Percentiles rank a stretch among this genome's conserved stretches.
phyloP scores from a whole-genome alignment of 1,140 invertebrate species.

The Phymastichus coffea region DNA sequence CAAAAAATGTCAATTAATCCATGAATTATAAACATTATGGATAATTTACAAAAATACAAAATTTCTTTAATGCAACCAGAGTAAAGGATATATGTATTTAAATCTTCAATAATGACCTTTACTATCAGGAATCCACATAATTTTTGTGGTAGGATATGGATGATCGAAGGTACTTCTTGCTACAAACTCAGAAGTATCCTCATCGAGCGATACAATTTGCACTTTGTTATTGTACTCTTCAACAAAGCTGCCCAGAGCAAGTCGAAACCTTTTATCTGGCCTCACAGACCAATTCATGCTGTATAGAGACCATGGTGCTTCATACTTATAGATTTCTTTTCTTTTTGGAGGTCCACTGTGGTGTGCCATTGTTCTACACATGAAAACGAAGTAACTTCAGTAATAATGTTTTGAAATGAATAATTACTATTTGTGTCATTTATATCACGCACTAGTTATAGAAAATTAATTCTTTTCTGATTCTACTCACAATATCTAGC shows the following conservation, averaged over 20 bases:
- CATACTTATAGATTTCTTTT: slow-evolving; percentile 90
- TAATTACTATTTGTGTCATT: too few species aligned
- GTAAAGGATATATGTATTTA: too few species aligned
- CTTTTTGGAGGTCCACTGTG: slow-evolving; percentile 58
- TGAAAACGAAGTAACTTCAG: too few species aligned
- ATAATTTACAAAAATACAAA: not conserved
- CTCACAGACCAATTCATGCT: slow-evolving; percentile 99
- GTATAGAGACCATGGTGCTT: slow-evolving; percentile 97
- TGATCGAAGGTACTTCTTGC: slow-evolving; percentile 98
- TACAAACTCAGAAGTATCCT: slow-evolving; percentile 97
- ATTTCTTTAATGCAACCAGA: not conserved
- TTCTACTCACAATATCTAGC: too few species aligned
- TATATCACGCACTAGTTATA: too few species aligned
- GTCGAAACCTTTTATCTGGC: slow-evolving; percentile 93
- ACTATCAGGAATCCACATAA: slow-evolving; percentile 99
- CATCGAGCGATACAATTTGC: slow-evolving; percentile 96
- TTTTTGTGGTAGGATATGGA: slow-evolving; percentile 99
- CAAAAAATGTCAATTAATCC: slow-evolving; percentile 16
- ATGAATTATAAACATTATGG: not conserved
- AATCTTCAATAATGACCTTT: slow-evolving; percentile 75
- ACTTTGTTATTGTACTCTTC: slow-evolving; percentile 99
- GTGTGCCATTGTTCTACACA: too few species aligned
- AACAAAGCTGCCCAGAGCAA: slow-evolving; percentile 97
- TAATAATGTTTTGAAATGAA: too few species aligned
- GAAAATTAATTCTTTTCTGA: too few species aligned